These are phyloP conservation scores for Volucella inanis DNA, from an alignment of 2,888 invertebrate genomes.

Conservation along the genomic window DNA sequence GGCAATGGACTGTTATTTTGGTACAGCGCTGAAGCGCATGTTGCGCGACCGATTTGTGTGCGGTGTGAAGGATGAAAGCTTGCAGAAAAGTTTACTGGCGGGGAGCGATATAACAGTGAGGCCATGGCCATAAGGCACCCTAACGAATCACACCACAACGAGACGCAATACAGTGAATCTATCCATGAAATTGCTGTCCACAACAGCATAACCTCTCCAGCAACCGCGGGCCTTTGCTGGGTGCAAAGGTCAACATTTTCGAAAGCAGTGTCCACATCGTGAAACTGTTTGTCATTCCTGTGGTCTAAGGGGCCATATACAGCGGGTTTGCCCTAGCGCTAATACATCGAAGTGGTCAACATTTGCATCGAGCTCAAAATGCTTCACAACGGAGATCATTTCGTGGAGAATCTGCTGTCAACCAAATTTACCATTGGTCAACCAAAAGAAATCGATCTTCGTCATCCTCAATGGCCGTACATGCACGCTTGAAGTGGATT, in stretches of 20 bases:
- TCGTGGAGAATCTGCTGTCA: constrained; percentile 18
- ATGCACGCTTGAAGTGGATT: constrained; percentile 55
- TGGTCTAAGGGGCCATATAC: constrained; percentile 21
- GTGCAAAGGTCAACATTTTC: no score
- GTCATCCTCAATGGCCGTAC: constrained; percentile 38
- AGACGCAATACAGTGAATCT: no score
- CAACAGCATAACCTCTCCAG: no score
- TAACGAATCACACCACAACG: no score
- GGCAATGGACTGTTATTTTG: not conserved
- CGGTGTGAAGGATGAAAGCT: no score
- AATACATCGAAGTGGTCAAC: not conserved
- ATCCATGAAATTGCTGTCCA: no score
- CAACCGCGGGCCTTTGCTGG: no score
- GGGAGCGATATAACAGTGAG: no score
- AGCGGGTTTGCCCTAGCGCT: constrained; percentile 23
- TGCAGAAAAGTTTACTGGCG: no score
- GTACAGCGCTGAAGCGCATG: constrained; percentile 47
- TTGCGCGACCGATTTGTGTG: constrained; percentile 59
- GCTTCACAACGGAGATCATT: not conserved
- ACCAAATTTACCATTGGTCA: not conserved
- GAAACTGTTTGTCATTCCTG: constrained; percentile 36
- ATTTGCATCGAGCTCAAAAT: not conserved
- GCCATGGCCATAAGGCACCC: no score
- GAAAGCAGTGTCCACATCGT: constrained; percentile 26
- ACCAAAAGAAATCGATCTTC: constrained; percentile 34